Evolutionary conservation across 2,888 invertebrate species (phyloP).

Genomic region (Drosophila planitibia): DNA sequence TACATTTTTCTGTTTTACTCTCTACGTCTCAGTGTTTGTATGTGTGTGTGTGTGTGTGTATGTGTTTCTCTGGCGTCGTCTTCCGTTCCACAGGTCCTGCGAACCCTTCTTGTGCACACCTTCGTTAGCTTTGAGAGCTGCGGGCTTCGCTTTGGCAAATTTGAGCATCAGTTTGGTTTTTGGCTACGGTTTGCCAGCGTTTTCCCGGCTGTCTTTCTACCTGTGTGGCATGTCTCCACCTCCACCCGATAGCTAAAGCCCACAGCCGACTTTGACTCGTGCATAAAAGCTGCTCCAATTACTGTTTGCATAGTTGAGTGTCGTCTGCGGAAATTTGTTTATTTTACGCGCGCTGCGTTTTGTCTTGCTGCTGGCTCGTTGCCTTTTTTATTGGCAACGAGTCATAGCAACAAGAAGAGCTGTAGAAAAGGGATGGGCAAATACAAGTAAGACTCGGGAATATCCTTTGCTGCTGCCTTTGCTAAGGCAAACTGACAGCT

Average conservation of each 20-base stretch:
- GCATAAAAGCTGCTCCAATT: conserved; percentile 75
- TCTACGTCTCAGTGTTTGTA: neutral
- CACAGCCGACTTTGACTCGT: conserved; percentile 32
- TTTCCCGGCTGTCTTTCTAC: conserved; percentile 44
- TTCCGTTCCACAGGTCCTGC: conserved; percentile 50
- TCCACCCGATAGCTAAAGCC: conserved; percentile 9
- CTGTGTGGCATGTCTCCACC: conserved; percentile 24
- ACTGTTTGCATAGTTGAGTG: conserved; percentile 81
- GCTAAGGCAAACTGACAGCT: conserved; percentile 77
- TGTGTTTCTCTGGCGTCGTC: conserved; percentile 23
- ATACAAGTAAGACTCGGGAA: conserved; percentile 36
- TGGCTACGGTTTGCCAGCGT: conserved; percentile 61
- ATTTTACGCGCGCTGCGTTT: conserved; percentile 80
- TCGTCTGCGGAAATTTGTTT: conserved; percentile 79
- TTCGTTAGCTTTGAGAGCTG: conserved; percentile 58
- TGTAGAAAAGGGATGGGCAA: neutral
- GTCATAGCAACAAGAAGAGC: conserved; percentile 17
- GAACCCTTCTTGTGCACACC: conserved; percentile 37
- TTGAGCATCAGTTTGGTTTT: conserved; percentile 71
- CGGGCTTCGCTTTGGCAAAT: conserved; percentile 49
- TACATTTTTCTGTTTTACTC: conserved; percentile 44
- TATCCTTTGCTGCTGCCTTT: conserved; percentile 40
- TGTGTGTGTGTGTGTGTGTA: neutral
- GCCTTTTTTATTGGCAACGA: conserved; percentile 61
- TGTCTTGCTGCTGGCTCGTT: conserved; percentile 56